A percentile compares a stretch with the other conserved stretches of the same genome.
Evolutionary conservation across 2,797 vertebrate species (phyloP).

Genomic region (Nyctibius grandis): DNA sequence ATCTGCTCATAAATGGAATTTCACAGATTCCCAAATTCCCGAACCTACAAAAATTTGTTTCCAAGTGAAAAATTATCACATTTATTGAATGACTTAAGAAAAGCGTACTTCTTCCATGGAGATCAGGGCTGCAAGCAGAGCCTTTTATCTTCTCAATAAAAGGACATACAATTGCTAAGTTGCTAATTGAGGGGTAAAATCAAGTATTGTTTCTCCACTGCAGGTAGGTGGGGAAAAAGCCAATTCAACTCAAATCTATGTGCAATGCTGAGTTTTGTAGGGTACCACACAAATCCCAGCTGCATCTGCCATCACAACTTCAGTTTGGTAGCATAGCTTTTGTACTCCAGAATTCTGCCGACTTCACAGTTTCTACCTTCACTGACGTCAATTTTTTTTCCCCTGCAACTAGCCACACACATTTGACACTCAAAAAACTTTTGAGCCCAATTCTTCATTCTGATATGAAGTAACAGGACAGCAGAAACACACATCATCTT

Average conservation of each 20-base stretch:
- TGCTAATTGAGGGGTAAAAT: background rate
- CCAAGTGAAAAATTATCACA: slow-evolving; percentile 53
- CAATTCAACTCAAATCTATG: background rate
- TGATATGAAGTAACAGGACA: background rate
- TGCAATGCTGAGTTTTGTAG: background rate
- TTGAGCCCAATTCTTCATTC: background rate
- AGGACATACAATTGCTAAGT: background rate
- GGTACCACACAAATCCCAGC: background rate
- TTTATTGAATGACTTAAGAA: slow-evolving; percentile 10
- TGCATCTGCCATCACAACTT: background rate
- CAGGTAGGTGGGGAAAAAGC: background rate
- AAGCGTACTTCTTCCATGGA: background rate
- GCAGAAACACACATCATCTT: background rate
- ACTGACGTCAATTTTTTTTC: background rate
- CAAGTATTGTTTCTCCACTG: background rate
- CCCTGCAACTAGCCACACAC: background rate
- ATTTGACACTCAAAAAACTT: background rate
- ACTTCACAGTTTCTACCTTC: background rate
- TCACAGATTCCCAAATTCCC: slow-evolving; percentile 61
- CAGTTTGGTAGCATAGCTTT: background rate
- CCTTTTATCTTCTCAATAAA: background rate
- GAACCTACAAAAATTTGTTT: slow-evolving; percentile 54
- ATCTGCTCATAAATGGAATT: slow-evolving; percentile 60
- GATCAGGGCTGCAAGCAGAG: background rate
- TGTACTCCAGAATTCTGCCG: background rate